phyloP scores from a whole-genome alignment of 2,113 vertebrate species.

The Cryptotis parvus region DNA sequence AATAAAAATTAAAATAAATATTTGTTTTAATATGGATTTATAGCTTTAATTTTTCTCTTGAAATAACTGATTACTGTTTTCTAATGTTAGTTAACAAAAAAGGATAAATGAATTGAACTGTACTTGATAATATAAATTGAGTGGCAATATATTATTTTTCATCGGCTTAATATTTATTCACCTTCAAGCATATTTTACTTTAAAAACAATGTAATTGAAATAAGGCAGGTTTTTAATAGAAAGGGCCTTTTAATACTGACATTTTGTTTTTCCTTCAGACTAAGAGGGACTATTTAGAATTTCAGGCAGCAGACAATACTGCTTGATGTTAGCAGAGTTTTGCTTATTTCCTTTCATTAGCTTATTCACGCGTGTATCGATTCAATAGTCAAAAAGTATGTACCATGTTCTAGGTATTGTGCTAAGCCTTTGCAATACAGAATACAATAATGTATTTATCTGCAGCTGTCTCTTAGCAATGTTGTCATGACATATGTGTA shows the following conservation, averaged over 20 bases:
- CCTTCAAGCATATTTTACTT: neutral
- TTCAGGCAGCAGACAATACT: neutral
- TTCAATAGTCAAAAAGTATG: neutral
- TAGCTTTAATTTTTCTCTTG: neutral
- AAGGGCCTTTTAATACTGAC: neutral
- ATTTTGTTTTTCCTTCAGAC: neutral
- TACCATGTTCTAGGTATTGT: neutral
- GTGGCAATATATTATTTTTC: neutral
- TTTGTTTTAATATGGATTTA: too few relatives aligned
- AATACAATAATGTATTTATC: conserved; percentile 24
- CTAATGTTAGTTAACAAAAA: neutral
- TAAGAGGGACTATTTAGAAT: neutral
- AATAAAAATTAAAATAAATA: too few relatives aligned
- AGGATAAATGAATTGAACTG: neutral
- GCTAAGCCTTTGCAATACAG: neutral
- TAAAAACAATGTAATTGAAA: neutral
- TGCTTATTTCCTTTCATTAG: neutral
- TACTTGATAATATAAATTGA: neutral
- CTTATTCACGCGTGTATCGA: neutral
- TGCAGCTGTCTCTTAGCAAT: conserved; percentile 17
- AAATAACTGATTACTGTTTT: neutral
- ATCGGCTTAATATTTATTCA: neutral
- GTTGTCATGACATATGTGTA: conserved; percentile 48
- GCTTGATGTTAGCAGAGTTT: neutral
- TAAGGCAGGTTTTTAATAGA: neutral